Percentiles rank a stretch among this genome's conserved stretches.
phyloP scores from a whole-genome alignment of 1,140 invertebrate genomes.

The Eriosoma lanigerum region DNA sequence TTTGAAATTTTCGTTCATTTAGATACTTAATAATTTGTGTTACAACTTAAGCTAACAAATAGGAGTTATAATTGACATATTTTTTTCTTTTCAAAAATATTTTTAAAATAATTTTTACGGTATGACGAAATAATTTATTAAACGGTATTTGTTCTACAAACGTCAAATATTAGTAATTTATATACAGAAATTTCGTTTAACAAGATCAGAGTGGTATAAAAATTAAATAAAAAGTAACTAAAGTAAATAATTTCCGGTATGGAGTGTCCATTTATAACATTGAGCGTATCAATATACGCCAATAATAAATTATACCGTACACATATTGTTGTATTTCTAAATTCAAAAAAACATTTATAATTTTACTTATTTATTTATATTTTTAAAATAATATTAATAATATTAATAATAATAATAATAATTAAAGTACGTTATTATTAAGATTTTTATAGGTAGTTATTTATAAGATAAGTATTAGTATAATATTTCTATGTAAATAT shows the following conservation, averaged over 20 bases:
- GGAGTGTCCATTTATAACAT: not conserved
- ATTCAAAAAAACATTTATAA: not conserved
- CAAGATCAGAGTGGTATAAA: not conserved
- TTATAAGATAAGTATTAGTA: not conserved
- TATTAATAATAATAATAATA: too few relatives aligned
- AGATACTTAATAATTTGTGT: not conserved
- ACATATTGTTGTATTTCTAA: not conserved
- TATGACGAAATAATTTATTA: slow-evolving; percentile 28
- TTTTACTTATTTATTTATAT: not conserved
- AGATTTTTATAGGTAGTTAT: too few relatives aligned
- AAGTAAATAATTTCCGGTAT: not conserved
- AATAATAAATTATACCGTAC: not conserved
- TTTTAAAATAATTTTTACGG: slow-evolving; percentile 23
- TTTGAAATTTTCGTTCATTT: slow-evolving; percentile 5
- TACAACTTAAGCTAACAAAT: not conserved
- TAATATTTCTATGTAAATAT: too few relatives aligned
- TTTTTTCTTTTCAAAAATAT: slow-evolving; percentile 8
- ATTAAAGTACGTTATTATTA: too few relatives aligned
- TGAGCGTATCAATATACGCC: not conserved
- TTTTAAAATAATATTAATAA: too few relatives aligned
- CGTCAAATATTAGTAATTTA: not conserved
- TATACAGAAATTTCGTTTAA: slow-evolving; percentile 6
- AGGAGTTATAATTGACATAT: slow-evolving; percentile 16
- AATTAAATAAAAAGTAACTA: slow-evolving; percentile 1
- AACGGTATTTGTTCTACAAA: slow-evolving; percentile 10